Base-by-base conservation (phyloP, 1,140 invertebrate species). In the Temnothorax nylanderi region DNA sequence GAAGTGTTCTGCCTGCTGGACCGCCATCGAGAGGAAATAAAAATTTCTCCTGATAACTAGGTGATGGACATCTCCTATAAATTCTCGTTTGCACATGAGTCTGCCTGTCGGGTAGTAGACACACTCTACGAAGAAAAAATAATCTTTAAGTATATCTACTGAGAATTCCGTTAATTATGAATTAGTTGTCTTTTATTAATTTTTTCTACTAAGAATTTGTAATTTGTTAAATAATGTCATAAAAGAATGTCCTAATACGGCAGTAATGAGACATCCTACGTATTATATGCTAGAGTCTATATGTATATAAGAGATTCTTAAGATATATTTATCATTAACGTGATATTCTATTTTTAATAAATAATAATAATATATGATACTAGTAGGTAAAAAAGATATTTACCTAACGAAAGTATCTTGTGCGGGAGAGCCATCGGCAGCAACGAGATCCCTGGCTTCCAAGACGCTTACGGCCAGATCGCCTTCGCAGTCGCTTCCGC, bases 11-110 rank as follows among this genome's bases (percentile, higher is more conserved):
- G 10, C 93, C 93, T 2, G 92, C 74, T 13, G 94, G 92, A 21
- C 90, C 92, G 47, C 93, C 93, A 37, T 97, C 97, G 51, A 98
- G 94, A 2, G 96, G 96, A 92, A 98, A 97, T 75, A 97, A 94
- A 93, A 98, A 98, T 60, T 97, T 96, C 92, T 98, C 97, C 90
- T 98, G 97, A 94, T 97, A 98, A 81, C 97, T 96, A 0, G 97
- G 97, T 86, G 96, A 97, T 74, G 96, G 96, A 21, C 96, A 96
- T 81, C 96, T 95, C 76, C 96, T 96, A 89, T 97, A 97, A 86
- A 97, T 96, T 94, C 97, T 97, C 13, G 97, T 98, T 94, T 98
- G 97, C 93, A 97, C 97, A 91, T 97, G 97, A 1, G 96, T 96
- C 26, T 97, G 96, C 91, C 97, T 96, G 90, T 98, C 97, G 0